Evolutionary conservation across 2,797 vertebrate species (phyloP), one percentile per base, ranked within the genome.

Genomic region (Chelmon rostratus): DNA sequence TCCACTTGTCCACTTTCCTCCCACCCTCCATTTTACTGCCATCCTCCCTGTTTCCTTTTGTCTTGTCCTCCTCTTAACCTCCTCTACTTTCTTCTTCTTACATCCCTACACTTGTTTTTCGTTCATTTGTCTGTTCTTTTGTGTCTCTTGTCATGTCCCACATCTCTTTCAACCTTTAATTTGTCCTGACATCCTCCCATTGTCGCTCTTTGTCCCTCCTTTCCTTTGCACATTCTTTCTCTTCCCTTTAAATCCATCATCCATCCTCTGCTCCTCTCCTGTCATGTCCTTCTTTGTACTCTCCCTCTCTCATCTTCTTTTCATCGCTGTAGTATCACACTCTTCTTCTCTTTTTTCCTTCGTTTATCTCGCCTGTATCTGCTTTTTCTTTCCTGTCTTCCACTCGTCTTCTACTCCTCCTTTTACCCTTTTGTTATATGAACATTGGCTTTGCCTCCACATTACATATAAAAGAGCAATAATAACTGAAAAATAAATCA

Each of bases 261-360:
- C 33, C 47, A 11, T 62, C 61, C 62, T 62, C 21, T 50, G 11
- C 59, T 62, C 38, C 25, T 56, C 28, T 42, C 11, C 56, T 37
- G 8, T 67, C 50, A 6, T 42, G 21, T 31, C 18, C n/a, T 3
- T 50, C 52, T 49, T 57, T 68, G 16, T 52, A 8, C 7, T 40
- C 49, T 71, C 38, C 64, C 69, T 47, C 59, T 47, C 49, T 68
- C 65, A 6, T 35, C 49, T 50, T n/a, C 58, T 31, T 37, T 56
- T 19, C 38, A 61, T 63, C 31, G 35, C n/a, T 68, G 59, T 44
- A 25, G 44, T 35, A 68, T 65, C 35, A 40, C 53, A 35, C 23
- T 58, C 21, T 42, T 62, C 38, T 49, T 44, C 18, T 62, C 23
- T 42, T 28, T 40, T 25, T 4, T 25, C 11, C 37, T 25, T 66